Base-by-base conservation (phyloP, 2,113 vertebrate genomes). In the Xiphorhynchus elegans region DNA sequence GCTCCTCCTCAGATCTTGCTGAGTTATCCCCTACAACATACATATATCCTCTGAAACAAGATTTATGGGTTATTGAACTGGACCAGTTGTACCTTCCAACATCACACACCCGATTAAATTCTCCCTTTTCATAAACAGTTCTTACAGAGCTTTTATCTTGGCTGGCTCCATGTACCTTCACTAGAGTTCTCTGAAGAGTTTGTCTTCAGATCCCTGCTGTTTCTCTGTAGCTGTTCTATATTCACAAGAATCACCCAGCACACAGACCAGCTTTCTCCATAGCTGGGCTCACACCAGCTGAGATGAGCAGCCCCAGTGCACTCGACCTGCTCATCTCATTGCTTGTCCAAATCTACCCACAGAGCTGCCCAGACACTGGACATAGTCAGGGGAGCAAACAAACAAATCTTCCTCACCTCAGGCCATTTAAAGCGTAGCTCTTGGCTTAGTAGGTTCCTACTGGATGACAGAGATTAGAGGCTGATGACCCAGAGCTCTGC, bases 371-470 rank as follows among this genome's bases (percentile, higher is more conserved):
- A 0, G 7, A 24, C 26, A 4, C 7, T 2, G 2, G 13, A 0
- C 28, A 2, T 20, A 13, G 13, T 0, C 23, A 0, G 5, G 2
- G 28, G 4, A 50, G 17, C 49, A 50, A 37, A 20, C 8, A 0
- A 1, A 4, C 11, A 1, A 0, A 9, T 12, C 6, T 1, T 4
- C 2, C 1, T 2, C 5, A 2, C 70, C 63, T 11, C 12, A 1
- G 28, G 28, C 33, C 17, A 0, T 46, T 63, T 23, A 10, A 53
- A 42, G 44, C 23, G 33, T 1, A 16, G 15, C 29, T 68, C 40
- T 15, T 7, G 7, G 13, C 40, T 70, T 12, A 33, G 26, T 4
- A 18, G n/a, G 31, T 1, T 73, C 25, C 6, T 7, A 12, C 33
- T 5, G 62, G 62, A 3, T 16, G 56, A 3, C 19, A 6, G 75